A percentile compares a stretch with the other conserved stretches of the same genome.
Conservation (phyloP, 37 sponge, comb jelly and placozoan species). For the Theonella swinhoei region DNA sequence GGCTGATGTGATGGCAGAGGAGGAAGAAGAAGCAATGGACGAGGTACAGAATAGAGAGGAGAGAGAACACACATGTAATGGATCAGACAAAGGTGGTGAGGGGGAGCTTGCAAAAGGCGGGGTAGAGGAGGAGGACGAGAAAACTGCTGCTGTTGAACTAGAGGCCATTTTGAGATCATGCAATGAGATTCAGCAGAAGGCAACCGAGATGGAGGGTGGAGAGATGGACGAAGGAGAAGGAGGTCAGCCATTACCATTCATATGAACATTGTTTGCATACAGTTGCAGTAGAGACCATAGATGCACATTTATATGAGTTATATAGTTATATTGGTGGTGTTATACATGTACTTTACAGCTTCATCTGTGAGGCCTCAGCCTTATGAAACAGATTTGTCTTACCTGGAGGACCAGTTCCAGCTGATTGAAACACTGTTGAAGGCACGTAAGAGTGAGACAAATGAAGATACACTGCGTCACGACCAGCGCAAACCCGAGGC, state of each 20-base stretch:
- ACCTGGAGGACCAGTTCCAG: conserved; percentile 75
- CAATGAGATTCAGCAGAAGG: conserved; percentile 6
- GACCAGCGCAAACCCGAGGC: conserved; percentile 71
- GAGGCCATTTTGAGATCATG: conserved; percentile 27
- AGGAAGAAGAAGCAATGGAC: not conserved
- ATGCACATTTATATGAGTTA: too few species aligned
- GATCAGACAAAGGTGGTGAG: conserved; percentile 8
- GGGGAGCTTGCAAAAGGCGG: conserved; percentile 14
- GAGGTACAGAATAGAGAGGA: not conserved
- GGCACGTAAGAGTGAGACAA: conserved; percentile 43
- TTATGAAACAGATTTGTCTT: conserved; percentile 68
- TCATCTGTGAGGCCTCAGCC: conserved; percentile 10
- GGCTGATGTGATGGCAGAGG: conserved; percentile 43
- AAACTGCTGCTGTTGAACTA: not conserved
- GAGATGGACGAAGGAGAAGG: not conserved
- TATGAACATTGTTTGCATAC: not conserved
- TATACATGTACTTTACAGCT: too few species aligned
- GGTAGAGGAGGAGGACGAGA: not conserved
- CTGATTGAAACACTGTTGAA: conserved; percentile 57
- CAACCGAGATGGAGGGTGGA: not conserved
- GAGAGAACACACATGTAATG: too few species aligned
- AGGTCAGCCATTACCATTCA: too few species aligned
- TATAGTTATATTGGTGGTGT: too few species aligned
- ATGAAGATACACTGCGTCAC: conserved; percentile 35
- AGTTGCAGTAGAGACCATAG: too few species aligned